Conservation (phyloP, 1,140 invertebrate genomes). For the Leguminivora glycinivorella region DNA sequence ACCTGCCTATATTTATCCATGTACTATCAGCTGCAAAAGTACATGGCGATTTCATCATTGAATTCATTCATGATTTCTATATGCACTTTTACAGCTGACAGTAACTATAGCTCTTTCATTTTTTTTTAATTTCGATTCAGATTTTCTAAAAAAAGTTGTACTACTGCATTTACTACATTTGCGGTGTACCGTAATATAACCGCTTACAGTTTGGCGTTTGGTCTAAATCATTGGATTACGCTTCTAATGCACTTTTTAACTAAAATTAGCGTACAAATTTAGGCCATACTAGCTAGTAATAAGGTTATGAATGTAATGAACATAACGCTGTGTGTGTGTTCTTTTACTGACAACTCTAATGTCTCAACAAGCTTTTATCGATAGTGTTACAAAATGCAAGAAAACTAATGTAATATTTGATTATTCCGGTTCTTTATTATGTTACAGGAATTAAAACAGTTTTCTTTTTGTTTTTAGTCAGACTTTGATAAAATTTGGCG, state of each 20-base stretch:
- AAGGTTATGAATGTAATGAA: not conserved
- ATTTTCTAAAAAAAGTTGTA: not conserved
- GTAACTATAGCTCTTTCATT: too few relatives aligned
- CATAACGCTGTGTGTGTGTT: not conserved
- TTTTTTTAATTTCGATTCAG: not conserved
- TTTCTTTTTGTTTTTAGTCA: too few relatives aligned
- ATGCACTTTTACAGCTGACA: too few relatives aligned
- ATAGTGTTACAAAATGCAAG: not conserved
- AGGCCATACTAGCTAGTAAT: not conserved
- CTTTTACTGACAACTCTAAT: not conserved
- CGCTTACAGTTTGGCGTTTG: not conserved
- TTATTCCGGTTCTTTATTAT: not conserved
- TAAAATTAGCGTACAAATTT: not conserved
- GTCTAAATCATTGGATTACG: not conserved
- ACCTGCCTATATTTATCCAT: too few relatives aligned
- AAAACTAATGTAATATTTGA: not conserved
- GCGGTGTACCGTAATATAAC: not conserved
- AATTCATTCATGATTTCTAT: too few relatives aligned
- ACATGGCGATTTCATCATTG: too few relatives aligned
- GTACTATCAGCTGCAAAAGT: too few relatives aligned
- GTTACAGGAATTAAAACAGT: not conserved
- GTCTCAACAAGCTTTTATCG: not conserved
- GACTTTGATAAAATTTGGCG: too few relatives aligned
- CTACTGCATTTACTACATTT: not conserved
- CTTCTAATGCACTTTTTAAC: constrained; percentile 3